phyloP scores from a whole-genome alignment of 2,888 invertebrate species.

The Lepidochrysops patricia region DNA sequence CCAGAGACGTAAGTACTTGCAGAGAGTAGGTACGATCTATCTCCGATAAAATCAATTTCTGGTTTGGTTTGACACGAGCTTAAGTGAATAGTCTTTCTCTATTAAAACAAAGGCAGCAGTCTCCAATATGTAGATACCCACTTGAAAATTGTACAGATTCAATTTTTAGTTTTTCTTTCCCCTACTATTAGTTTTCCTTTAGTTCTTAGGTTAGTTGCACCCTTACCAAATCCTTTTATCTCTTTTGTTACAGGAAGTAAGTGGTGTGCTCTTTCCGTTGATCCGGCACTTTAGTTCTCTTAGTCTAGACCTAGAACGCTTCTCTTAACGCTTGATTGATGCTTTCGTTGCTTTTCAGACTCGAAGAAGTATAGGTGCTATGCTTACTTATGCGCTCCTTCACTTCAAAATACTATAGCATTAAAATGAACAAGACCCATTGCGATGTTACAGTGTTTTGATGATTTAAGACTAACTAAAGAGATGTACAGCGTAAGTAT shows the following conservation, averaged over 20 bases:
- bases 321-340: constrained; percentile 51
- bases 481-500: constrained; percentile 13
- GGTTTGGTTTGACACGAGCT: constrained; percentile 60
- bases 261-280: constrained; percentile 70
- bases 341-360: constrained; percentile 61
- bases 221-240: constrained; percentile 63
- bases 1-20: constrained; percentile 83
- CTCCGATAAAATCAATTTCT: constrained; percentile 36
- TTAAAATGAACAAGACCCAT: background rate
- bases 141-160: constrained; percentile 5
- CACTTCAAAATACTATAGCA: constrained; percentile 10
- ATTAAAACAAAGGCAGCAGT: constrained; percentile 21
- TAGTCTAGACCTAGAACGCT: constrained; percentile 59
- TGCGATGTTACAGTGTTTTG: constrained; percentile 3
- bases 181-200: constrained; percentile 28
- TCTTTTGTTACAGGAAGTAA: constrained; percentile 76
- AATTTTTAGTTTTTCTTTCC: constrained; percentile 27
- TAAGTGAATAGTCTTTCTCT: constrained; percentile 47
- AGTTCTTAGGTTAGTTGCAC: constrained; percentile 56
- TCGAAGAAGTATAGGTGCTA: constrained; percentile 24
- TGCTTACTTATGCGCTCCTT: constrained; percentile 21
- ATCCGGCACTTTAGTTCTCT: constrained; percentile 64
- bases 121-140: constrained; percentile 12
- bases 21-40: constrained; percentile 27
- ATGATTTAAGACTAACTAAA: constrained; percentile 5